Conservation (phyloP, 2,888 invertebrate species). For the Serripes groenlandicus region DNA sequence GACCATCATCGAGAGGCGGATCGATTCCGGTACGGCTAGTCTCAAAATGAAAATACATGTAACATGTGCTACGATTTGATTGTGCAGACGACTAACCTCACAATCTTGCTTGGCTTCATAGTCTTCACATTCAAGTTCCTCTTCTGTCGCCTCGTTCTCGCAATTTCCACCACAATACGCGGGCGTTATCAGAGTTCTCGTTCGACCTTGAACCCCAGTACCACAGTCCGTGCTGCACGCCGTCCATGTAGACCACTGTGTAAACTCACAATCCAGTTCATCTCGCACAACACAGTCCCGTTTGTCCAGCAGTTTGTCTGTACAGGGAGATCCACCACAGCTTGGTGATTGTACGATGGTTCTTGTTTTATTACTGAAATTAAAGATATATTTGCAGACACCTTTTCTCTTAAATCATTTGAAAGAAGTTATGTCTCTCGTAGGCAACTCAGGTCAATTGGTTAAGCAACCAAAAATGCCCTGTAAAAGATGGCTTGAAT, state of each 20-base stretch:
- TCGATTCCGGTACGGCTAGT: no score
- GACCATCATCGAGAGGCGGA: no score
- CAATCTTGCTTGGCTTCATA: conserved; percentile 69
- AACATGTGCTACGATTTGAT: no score
- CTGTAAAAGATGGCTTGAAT: no score
- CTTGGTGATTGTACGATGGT: conserved; percentile 42
- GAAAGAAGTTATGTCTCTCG: no score
- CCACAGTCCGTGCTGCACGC: conserved; percentile 73
- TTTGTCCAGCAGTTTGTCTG: conserved; percentile 58
- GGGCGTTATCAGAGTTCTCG: conserved; percentile 65
- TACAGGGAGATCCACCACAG: conserved; percentile 71
- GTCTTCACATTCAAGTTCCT: conserved; percentile 63
- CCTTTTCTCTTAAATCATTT: no score
- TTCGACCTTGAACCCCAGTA: conserved; percentile 52
- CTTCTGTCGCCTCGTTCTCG: conserved; percentile 47
- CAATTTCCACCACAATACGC: conserved; percentile 74
- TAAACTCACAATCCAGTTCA: conserved; percentile 65
- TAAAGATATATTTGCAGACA: not conserved
- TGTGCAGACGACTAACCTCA: no score
- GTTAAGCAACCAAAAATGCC: no score
- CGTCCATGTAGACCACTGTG: conserved; percentile 72
- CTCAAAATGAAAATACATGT: no score
- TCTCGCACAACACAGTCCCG: conserved; percentile 60
- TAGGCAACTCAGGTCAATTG: no score
- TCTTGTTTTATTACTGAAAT: conserved; percentile 62